Percentiles rank a stretch among this genome's conserved stretches.
Conservation (phyloP, 1,140 invertebrate genomes). For the Papilio dardanus region DNA sequence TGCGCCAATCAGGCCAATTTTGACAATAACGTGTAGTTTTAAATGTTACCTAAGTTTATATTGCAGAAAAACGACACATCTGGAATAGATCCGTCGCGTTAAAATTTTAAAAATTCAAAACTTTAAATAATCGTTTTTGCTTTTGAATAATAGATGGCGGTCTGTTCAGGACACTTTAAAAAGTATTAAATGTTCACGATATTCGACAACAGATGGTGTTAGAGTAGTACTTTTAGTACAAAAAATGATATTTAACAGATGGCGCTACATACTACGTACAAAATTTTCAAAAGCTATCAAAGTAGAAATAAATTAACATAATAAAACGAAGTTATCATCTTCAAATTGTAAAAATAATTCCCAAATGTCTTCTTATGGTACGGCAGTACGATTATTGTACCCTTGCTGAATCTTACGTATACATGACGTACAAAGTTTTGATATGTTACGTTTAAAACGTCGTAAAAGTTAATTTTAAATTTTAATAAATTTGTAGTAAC, state of each 20-base stretch:
- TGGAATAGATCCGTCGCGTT: neutral
- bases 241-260: no score
- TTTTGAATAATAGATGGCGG: constrained; percentile 1
- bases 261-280: no score
- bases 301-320: neutral
- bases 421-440: neutral
- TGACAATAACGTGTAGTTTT: neutral
- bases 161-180: no score
- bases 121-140: neutral
- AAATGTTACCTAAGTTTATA: neutral
- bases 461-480: neutral
- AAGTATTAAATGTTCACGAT: neutral
- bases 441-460: constrained; percentile 10
- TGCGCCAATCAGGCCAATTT: neutral
- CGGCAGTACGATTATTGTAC: neutral
- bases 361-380: neutral
- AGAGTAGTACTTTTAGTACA: no score
- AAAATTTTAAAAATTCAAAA: neutral
- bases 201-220: neutral
- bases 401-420: neutral
- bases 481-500: constrained; percentile 27
- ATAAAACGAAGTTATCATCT: neutral
- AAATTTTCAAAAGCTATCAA: no score
- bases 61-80: neutral
- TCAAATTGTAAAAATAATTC: neutral